Conservation (phyloP, 2,113 vertebrate genomes). For the Psephotus haematonotus region DNA sequence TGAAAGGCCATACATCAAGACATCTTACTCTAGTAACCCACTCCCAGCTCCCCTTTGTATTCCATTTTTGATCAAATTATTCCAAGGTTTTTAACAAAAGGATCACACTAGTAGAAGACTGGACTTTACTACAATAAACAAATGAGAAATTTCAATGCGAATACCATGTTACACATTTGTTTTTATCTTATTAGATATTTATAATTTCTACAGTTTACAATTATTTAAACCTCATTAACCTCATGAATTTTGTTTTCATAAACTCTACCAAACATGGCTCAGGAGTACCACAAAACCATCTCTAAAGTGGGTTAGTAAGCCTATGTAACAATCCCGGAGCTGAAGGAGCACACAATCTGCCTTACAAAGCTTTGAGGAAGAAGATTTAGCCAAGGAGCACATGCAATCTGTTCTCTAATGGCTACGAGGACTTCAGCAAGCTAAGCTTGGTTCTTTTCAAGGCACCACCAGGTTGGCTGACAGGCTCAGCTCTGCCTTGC, state of each 20-base stretch:
- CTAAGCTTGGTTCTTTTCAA: not conserved
- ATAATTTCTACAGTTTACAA: not conserved
- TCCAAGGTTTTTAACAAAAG: not conserved
- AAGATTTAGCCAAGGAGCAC: not conserved
- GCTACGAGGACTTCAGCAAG: not conserved
- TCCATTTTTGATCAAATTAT: not conserved
- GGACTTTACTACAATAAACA: not conserved
- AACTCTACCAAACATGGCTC: not conserved
- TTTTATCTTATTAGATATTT: not conserved
- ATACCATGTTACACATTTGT: not conserved
- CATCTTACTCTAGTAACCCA: not conserved
- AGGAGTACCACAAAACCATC: not conserved
- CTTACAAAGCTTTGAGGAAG: not conserved
- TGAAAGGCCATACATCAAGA: not conserved
- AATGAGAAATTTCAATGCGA: not conserved
- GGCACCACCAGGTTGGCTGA: not conserved
- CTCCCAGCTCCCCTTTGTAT: not conserved
- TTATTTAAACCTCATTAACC: not conserved
- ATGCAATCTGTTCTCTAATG: rapidly evolving
- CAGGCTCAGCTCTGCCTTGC: not conserved
- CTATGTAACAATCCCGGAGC: not conserved
- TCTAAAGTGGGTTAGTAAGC: not conserved
- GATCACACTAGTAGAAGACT: not conserved
- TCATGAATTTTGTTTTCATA: not conserved
- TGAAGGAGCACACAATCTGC: not conserved